phyloP scores from a whole-genome alignment of 2,797 vertebrate species.

The Poeciliopsis gracilis region DNA sequence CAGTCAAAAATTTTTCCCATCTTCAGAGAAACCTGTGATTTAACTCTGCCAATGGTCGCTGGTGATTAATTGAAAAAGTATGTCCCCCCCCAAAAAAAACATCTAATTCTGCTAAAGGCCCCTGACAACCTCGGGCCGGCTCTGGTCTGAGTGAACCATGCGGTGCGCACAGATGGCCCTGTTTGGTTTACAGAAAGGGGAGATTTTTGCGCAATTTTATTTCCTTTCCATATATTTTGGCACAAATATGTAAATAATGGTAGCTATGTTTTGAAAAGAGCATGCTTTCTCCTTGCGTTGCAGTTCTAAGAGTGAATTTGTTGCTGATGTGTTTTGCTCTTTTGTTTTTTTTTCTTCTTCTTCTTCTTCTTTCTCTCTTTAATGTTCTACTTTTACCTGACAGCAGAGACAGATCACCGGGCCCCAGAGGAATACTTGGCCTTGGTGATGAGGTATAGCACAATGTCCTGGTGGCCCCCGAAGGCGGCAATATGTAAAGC shows the following conservation, averaged over 20 bases:
- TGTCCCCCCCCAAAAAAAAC: background rate
- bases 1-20: background rate
- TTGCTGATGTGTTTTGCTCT: constrained; percentile 17
- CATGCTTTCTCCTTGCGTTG: constrained; percentile 63
- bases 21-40: background rate
- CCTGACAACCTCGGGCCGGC: background rate
- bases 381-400: constrained; percentile 67
- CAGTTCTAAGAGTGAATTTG: constrained; percentile 44
- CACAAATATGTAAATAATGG: constrained; percentile 73
- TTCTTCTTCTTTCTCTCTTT: too few relatives aligned
- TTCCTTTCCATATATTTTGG: constrained; percentile 69
- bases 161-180: constrained; percentile 65
- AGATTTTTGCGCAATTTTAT: constrained; percentile 56
- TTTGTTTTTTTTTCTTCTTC: background rate
- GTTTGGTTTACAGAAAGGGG: constrained; percentile 77
- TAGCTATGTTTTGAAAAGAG: constrained; percentile 53
- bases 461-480: constrained; percentile 98
- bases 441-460: constrained; percentile 99
- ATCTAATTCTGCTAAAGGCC: background rate
- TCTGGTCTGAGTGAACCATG: constrained; percentile 47
- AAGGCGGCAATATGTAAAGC: constrained; percentile 98
- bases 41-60: background rate
- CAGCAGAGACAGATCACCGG: constrained; percentile 85
- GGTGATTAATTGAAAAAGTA: background rate
- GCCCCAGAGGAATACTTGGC: constrained; percentile 94